phyloP scores from a whole-genome alignment of 2,113 vertebrate species.

The Eolophus roseicapilla region DNA sequence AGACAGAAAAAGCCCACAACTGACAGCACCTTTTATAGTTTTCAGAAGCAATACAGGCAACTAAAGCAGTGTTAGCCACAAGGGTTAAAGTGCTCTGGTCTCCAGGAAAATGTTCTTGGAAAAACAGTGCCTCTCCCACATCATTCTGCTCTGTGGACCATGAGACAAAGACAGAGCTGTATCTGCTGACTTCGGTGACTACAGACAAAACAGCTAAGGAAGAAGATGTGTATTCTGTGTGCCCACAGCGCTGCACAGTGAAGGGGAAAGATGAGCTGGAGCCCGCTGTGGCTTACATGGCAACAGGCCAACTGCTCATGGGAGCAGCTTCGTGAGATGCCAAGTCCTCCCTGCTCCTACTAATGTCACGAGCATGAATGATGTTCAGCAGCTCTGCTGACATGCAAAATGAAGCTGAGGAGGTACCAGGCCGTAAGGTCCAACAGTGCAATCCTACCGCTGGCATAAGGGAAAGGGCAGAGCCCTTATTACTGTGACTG shows the following conservation, averaged over 20 bases:
- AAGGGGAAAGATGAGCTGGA: background rate
- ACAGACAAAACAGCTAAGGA: background rate
- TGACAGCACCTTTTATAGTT: background rate
- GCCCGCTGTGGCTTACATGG: background rate
- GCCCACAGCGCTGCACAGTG: background rate
- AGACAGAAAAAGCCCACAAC: background rate
- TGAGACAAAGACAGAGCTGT: background rate
- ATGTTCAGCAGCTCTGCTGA: background rate
- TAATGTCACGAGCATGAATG: background rate
- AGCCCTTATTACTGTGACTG: background rate
- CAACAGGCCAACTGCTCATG: background rate
- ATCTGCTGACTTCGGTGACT: background rate
- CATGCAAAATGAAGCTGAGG: fast-evolving
- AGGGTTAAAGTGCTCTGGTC: background rate
- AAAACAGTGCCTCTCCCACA: background rate
- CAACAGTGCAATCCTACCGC: background rate
- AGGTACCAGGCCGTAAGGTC: fast-evolving
- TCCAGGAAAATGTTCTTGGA: background rate
- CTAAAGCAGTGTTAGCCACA: background rate
- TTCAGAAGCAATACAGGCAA: background rate
- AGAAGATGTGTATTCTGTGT: background rate
- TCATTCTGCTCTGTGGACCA: background rate
- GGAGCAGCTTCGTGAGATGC: background rate
- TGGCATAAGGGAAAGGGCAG: background rate
- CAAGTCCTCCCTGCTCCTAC: background rate